Conservation (phyloP, 23 tunicate species). For the Ascidia mentula region DNA sequence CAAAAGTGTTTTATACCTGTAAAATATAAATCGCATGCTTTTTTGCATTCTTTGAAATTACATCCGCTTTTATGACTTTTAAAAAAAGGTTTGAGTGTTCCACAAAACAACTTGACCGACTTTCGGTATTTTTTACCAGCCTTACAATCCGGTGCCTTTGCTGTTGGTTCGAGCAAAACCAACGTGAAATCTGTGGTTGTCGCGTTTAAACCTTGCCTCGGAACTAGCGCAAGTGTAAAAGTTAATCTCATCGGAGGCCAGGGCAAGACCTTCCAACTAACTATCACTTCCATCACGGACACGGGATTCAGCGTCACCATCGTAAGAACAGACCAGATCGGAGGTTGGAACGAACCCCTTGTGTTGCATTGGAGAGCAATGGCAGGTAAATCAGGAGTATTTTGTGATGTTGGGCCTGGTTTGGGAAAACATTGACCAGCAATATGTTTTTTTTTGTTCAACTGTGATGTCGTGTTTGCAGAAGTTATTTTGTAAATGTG, state of each 20-base stretch:
- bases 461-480: too few species aligned
- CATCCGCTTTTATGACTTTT: too few species aligned
- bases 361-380: neutral
- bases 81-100: neutral
- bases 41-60: too few species aligned
- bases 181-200: neutral
- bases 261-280: neutral
- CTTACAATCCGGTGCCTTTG: neutral
- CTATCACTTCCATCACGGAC: neutral
- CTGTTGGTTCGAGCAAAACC: neutral
- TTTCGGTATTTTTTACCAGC: neutral
- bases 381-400: too few species aligned
- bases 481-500: too few species aligned
- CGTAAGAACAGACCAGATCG: neutral
- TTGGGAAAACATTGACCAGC: too few species aligned
- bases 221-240: neutral
- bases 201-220: neutral
- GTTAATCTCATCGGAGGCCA: neutral
- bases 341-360: neutral
- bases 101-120: neutral
- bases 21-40: too few species aligned
- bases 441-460: too few species aligned
- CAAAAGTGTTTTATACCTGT: too few species aligned
- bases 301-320: neutral
- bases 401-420: too few species aligned